phyloP scores from a whole-genome alignment of 1,140 invertebrate species.

The Mercenaria mercenaria region DNA sequence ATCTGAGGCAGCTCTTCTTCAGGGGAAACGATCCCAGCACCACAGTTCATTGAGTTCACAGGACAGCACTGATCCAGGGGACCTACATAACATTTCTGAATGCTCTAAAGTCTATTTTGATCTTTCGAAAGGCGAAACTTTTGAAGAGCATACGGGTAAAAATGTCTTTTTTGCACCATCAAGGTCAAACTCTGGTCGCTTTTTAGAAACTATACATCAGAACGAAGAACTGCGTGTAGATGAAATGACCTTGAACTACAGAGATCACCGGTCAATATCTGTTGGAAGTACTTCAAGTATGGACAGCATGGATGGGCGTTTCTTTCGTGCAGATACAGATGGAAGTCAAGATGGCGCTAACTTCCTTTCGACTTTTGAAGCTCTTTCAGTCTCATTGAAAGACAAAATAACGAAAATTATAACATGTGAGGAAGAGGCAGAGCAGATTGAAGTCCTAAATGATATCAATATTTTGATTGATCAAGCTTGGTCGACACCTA shows the following conservation, averaged over 20 bases:
- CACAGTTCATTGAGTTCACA: constrained; percentile 34
- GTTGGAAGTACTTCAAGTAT: constrained; percentile 61
- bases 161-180: constrained; percentile 57
- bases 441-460: constrained; percentile 51
- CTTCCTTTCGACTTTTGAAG: constrained; percentile 48
- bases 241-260: constrained; percentile 63
- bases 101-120: constrained; percentile 66
- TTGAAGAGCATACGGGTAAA: constrained; percentile 61
- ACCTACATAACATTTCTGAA: constrained; percentile 57
- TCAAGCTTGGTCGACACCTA: constrained; percentile 96
- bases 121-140: constrained; percentile 62
- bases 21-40: constrained; percentile 27
- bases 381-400: constrained; percentile 33
- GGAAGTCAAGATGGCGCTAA: constrained; percentile 31
- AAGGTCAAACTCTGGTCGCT: constrained; percentile 59
- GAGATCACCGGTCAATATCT: constrained; percentile 54
- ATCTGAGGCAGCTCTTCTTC: constrained; percentile 76
- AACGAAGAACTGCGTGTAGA: constrained; percentile 58
- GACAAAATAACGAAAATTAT: constrained; percentile 22
- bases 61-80: neutral
- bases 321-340: neutral
- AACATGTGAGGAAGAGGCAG: neutral
- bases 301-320: constrained; percentile 52
- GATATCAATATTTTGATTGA: constrained; percentile 83
- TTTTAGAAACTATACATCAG: constrained; percentile 63